phyloP scores from a whole-genome alignment of 2,797 vertebrate genomes.

The Tarsius wallacei region DNA sequence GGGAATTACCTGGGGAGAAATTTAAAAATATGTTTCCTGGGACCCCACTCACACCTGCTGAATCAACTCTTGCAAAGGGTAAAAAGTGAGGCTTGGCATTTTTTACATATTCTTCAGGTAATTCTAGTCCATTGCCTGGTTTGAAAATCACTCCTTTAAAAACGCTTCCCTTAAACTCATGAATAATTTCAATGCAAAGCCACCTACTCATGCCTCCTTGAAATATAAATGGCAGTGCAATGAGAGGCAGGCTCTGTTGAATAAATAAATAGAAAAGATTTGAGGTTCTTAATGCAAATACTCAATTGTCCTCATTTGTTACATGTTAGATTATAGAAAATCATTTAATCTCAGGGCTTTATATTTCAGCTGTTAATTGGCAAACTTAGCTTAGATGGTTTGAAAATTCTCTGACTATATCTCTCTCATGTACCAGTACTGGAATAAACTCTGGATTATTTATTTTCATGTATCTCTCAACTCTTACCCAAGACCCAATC shows the following conservation, averaged over 20 bases:
- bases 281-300: constrained; percentile 17
- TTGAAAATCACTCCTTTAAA: constrained; percentile 33
- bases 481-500: neutral
- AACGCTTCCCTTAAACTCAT: neutral
- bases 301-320: neutral
- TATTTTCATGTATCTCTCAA: constrained; percentile 45
- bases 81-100: neutral
- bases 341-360: constrained; percentile 25
- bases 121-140: neutral
- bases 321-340: constrained; percentile 43
- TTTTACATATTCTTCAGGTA: neutral
- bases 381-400: constrained; percentile 22
- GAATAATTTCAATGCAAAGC: constrained; percentile 14
- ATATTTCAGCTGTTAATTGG: neutral
- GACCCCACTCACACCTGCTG: neutral
- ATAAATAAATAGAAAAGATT: constrained; percentile 45
- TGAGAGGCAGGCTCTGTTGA: neutral
- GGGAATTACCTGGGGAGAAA: neutral
- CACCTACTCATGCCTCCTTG: neutral
- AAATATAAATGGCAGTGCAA: neutral
- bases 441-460: constrained; percentile 53
- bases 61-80: constrained; percentile 18
- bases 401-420: neutral
- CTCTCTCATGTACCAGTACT: neutral
- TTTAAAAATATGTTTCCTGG: neutral